Base-by-base conservation (phyloP, 1,140 invertebrate species). In the Atta cephalotes region DNA sequence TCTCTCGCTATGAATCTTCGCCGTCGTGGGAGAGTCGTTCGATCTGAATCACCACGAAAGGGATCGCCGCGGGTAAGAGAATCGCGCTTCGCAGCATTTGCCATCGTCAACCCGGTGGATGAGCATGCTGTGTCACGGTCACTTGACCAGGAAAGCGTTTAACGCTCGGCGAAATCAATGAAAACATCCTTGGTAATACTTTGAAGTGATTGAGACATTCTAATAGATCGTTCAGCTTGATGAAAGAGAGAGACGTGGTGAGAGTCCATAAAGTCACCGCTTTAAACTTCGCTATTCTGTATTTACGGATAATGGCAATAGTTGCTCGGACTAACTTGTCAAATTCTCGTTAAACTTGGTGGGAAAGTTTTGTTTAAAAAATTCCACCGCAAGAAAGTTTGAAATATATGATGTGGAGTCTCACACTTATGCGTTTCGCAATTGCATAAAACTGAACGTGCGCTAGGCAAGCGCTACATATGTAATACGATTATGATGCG, bases 21-120 rank as follows among this genome's bases (percentile, higher is more conserved):
- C 58, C 71, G 58, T 85, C 90, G 90, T 91, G 90, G 90, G 90
- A 91, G 89, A 91, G 71, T 91, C 89, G 84, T 87, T 90, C 87
- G 90, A 89, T 89, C 87, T 77, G 76, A 87, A 91, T 91, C 89
- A 72, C 78, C 84, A 82, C 84, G 87, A 88, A 77, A 81, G 63
- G 77, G 84, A 91, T 71, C 81, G 79, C 77, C 74, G 28, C 81
- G 70, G 74, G 74, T 87, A 76, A 78, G 79, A 49, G 71, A 72
- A 78, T 63, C 77, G 58, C 71, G 51, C 58, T 84, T 56, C 58
- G 21, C 86, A 58, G 70, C 80, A 56, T 60, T 53, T 62, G 78
- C 74, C 81, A 51, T 35, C 70, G 81, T 84, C 56, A 66, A 49
- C 25, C 68, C 72, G 88, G 25, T 79, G 25, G 74, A 58, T 31